Conservation (phyloP, 1,140 invertebrate species). For the Centruroides sculpturatus region DNA sequence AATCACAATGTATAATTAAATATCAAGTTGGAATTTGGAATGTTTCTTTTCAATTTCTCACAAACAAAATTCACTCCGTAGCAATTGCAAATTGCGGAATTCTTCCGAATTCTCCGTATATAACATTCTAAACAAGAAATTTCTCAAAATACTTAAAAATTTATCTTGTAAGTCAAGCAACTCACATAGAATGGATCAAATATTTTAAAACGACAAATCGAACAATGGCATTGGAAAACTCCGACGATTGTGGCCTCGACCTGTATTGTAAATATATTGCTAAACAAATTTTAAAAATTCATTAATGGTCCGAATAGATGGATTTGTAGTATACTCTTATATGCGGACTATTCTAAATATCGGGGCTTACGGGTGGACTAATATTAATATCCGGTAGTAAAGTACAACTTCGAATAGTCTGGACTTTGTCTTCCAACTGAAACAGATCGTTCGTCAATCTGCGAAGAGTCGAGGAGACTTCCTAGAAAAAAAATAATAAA, state of each 20-base stretch:
- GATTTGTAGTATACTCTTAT: neutral
- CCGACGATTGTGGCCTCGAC: neutral
- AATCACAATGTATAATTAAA: neutral
- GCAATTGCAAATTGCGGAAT: neutral
- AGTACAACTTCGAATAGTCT: slow-evolving; percentile 6
- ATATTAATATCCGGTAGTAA: slow-evolving; percentile 10
- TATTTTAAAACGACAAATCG: neutral
- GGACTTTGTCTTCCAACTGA: slow-evolving; percentile 15
- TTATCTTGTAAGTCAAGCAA: neutral
- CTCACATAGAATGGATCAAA: neutral
- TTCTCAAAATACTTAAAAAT: neutral
- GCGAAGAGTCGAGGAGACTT: slow-evolving; percentile 7
- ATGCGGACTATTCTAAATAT: neutral
- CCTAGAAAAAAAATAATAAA: slow-evolving; percentile 4
- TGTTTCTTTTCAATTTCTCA: neutral
- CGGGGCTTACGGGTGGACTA: neutral
- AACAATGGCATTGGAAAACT: neutral
- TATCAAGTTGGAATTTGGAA: neutral
- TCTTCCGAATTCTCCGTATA: neutral
- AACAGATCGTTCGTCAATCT: slow-evolving; percentile 15
- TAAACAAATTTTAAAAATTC: neutral
- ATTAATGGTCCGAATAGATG: neutral
- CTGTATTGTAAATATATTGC: neutral
- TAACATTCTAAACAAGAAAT: neutral
- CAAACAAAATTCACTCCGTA: neutral